These are phyloP conservation scores for Aspiorhynchus laticeps DNA, from an alignment of 2,113 vertebrate species.

Conservation along the genomic window DNA sequence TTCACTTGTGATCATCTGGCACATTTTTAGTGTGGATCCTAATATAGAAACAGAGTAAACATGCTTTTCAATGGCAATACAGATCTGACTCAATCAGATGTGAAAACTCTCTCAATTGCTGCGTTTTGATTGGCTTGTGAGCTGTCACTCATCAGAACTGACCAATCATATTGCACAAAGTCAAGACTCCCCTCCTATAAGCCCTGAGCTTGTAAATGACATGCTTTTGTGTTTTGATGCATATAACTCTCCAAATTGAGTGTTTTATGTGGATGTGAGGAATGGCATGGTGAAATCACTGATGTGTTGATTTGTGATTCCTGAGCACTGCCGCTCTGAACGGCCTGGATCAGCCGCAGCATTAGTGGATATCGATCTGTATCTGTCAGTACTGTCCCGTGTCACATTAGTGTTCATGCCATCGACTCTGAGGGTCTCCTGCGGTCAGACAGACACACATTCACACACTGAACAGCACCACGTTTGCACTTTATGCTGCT, in stretches of 20 bases:
- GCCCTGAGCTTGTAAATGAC: too few species aligned
- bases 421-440: not conserved
- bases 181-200: too few species aligned
- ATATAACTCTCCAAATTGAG: too few species aligned
- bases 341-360: too few species aligned
- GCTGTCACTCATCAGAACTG: too few species aligned
- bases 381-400: constrained; percentile 21
- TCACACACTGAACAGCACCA: not conserved
- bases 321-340: too few species aligned
- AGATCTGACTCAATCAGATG: too few species aligned
- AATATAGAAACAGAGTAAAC: not conserved
- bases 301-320: not conserved
- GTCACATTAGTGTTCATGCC: constrained; percentile 14
- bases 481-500: not conserved
- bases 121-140: too few species aligned
- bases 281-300: not conserved
- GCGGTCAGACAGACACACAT: not conserved
- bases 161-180: too few species aligned
- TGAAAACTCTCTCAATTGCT: too few species aligned
- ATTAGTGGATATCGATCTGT: constrained; percentile 3
- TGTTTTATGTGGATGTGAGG: too few species aligned
- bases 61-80: not conserved
- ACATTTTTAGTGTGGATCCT: not conserved
- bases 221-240: too few species aligned
- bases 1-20: not conserved